Evolutionary conservation across 2,888 invertebrate genomes (phyloP), one percentile per base, ranked within the genome.

Genomic region (Buathra laborator): DNA sequence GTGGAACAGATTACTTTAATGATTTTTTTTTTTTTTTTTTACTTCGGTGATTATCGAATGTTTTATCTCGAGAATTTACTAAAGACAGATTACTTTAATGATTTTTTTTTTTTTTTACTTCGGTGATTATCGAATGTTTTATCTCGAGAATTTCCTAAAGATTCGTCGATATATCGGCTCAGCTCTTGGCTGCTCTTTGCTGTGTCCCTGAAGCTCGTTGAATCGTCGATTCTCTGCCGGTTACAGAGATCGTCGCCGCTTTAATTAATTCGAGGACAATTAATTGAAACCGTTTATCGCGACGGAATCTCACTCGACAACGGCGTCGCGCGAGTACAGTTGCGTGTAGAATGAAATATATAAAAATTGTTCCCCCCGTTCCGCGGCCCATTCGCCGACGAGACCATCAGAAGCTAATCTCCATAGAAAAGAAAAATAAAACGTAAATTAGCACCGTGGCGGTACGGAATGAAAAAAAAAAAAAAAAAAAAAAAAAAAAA

Each of bases 231-330:
- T 86, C 83, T 37, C 77, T 80, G 84, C 81, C 37, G 37, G 37
- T 37, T 9, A 7, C 10, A 37, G 81, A 44, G 87, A 87, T 86
- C 86, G 84, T 85, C 51, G 72, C 16, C 14, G 66, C 7, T 89
- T 89, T 89, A 87, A 89, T 90, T 90, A 89, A 89, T 90, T 88
- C 89, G 86, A 81, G 7, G 37, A 85, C 86, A 88, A 90, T 89
- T 90, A 88, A 90, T 90, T 88, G 88, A 86, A 32, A 81, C n/a
- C 70, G 84, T 80, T 85, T 88, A 87, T 88, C 89, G 81, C 86
- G 80, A 84, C 86, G 80, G 85, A 53, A 89, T 88, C 88, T 74
- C 75, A 9, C 12, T 51, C 29, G 24, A 0, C 14, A 9, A 16
- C 24, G 44, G 44, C 32, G 29, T 51, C 16, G 12, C 53, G 3